These are phyloP conservation scores for Novumbra hubbsi DNA, from an alignment of 2,797 vertebrate species.

Conservation along the genomic window DNA sequence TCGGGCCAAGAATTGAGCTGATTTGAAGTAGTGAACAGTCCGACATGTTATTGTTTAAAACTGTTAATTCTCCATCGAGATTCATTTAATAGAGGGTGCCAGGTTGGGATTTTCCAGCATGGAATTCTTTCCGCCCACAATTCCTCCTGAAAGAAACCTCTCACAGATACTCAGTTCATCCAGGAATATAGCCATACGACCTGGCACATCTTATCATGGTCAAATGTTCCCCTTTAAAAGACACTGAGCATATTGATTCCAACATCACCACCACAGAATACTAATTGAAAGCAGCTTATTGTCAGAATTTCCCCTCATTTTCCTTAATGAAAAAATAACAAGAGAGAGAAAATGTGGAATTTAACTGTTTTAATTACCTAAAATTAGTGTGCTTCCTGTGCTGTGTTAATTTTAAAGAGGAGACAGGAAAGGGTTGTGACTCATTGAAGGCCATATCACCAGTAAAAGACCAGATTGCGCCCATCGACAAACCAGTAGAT, in stretches of 20 bases:
- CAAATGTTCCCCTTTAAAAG: not conserved
- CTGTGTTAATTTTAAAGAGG: slow-evolving; percentile 20
- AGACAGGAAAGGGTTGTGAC: slow-evolving; percentile 16
- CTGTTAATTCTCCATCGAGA: slow-evolving; percentile 31
- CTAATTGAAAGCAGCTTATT: not conserved
- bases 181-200: not conserved
- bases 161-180: not conserved
- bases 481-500: slow-evolving; percentile 19
- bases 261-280: not conserved
- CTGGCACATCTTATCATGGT: not conserved
- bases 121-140: slow-evolving; percentile 2
- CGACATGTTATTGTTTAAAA: slow-evolving; percentile 49
- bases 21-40: slow-evolving; percentile 18
- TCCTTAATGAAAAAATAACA: not conserved
- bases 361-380: slow-evolving; percentile 6
- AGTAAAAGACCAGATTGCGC: slow-evolving; percentile 22
- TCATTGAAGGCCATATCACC: slow-evolving; percentile 23
- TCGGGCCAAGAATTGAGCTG: slow-evolving; percentile 18
- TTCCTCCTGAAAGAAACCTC: not conserved
- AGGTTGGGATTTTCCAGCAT: slow-evolving; percentile 18
- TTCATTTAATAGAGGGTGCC: slow-evolving; percentile 21
- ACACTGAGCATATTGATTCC: not conserved
- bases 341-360: not conserved
- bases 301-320: slow-evolving; percentile 2
- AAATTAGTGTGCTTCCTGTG: slow-evolving; percentile 21